phyloP scores from a whole-genome alignment of 2,113 vertebrate genomes.

The Piaya cayana region DNA sequence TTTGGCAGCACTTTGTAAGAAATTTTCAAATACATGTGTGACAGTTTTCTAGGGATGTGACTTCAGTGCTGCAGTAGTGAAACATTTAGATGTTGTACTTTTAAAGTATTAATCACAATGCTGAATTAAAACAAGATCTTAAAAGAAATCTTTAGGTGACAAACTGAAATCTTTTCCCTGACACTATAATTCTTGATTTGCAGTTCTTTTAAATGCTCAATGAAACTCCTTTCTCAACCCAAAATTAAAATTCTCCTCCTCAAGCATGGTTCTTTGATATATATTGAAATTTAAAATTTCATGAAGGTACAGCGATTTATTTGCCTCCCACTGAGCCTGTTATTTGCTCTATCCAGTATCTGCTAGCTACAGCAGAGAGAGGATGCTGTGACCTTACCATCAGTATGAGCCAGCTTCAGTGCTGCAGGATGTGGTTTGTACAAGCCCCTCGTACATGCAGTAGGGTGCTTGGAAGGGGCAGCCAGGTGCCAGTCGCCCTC shows the following conservation, averaged over 20 bases:
- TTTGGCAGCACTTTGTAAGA: not conserved
- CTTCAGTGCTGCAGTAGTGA: not conserved
- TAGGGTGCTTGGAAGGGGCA: accelerated
- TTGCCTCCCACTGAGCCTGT: not conserved
- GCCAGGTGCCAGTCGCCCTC: accelerated
- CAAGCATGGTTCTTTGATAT: not conserved
- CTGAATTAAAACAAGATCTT: not conserved
- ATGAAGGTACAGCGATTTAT: not conserved
- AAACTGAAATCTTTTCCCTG: not conserved
- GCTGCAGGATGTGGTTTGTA: accelerated
- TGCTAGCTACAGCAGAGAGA: not conserved
- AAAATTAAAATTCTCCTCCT: not conserved
- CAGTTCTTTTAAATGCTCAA: not conserved
- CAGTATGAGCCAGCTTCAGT: accelerated
- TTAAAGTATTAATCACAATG: not conserved
- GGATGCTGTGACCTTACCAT: accelerated
- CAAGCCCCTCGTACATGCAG: not conserved
- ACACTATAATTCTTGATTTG: not conserved
- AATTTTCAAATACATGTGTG: not conserved
- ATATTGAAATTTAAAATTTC: not conserved
- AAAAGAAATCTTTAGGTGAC: not conserved
- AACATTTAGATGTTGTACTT: not conserved
- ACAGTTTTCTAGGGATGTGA: not conserved
- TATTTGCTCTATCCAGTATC: not conserved
- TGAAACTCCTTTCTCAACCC: not conserved